These are phyloP conservation scores for Danaus chrysippus DNA, from an alignment of 2,888 invertebrate genomes.

Conservation along the genomic window DNA sequence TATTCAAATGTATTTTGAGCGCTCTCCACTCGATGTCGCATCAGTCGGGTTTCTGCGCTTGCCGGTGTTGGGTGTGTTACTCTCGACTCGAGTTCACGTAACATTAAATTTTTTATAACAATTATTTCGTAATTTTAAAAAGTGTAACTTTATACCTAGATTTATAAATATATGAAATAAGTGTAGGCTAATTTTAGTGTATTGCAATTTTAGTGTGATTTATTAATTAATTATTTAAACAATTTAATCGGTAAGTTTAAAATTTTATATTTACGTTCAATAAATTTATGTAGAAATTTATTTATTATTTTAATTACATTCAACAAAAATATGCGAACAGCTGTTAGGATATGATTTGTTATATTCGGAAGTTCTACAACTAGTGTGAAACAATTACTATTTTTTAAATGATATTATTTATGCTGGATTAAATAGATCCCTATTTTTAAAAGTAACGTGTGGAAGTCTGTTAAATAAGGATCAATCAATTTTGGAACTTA, in stretches of 20 bases:
- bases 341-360: conserved; percentile 1
- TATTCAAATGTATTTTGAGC: conserved; percentile 49
- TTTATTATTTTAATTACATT: neutral
- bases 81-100: conserved; percentile 64
- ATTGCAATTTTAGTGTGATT: conserved; percentile 49
- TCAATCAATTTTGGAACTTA: conserved; percentile 4
- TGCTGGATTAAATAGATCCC: neutral
- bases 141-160: conserved; percentile 27
- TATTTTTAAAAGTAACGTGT: neutral
- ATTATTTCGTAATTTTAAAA: conserved; percentile 33
- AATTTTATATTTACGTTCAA: conserved; percentile 7
- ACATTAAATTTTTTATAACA: conserved; percentile 52
- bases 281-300: neutral
- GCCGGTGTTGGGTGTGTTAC: conserved; percentile 58
- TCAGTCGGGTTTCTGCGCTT: conserved; percentile 76
- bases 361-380: too few relatives aligned
- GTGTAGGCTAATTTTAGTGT: conserved; percentile 46
- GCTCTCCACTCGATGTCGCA: conserved; percentile 50
- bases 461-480: neutral
- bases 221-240: conserved; percentile 43
- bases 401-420: neutral
- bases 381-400: neutral
- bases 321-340: neutral
- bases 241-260: conserved; percentile 58
- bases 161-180: conserved; percentile 27